phyloP scores from a whole-genome alignment of 1,140 invertebrate genomes.

The Drosophila kohkoa region DNA sequence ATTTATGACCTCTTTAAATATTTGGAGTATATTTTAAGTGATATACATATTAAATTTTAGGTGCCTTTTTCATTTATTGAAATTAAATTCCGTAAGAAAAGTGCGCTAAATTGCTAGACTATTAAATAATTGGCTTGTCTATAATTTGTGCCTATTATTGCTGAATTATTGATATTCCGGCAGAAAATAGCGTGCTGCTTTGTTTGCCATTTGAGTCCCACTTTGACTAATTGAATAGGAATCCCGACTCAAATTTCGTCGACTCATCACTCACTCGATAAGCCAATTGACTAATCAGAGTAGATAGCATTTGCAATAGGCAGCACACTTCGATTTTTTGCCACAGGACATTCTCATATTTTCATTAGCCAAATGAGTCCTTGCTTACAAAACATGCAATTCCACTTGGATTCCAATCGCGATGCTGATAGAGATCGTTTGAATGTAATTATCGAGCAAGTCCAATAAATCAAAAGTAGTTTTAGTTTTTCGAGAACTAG shows the following conservation, averaged over 20 bases:
- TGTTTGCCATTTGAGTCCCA: conserved; percentile 44
- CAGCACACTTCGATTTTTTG: neutral
- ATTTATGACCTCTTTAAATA: too few species aligned
- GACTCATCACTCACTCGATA: conserved; percentile 48
- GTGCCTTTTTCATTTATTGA: too few species aligned
- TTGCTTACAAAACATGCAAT: conserved; percentile 15
- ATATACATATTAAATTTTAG: too few species aligned
- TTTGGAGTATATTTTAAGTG: too few species aligned
- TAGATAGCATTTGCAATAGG: conserved; percentile 3
- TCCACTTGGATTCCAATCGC: conserved; percentile 19
- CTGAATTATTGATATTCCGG: conserved; percentile 12
- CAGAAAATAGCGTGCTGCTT: conserved; percentile 7
- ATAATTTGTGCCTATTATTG: too few species aligned
- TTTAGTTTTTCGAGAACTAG: neutral
- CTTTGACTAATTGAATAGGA: conserved; percentile 59
- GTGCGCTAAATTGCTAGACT: too few species aligned
- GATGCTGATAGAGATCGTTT: conserved; percentile 33
- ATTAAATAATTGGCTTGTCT: too few species aligned
- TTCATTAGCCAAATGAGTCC: conserved; percentile 59
- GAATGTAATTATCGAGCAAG: conserved; percentile 54
- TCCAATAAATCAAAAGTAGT: neutral
- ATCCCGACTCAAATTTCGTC: conserved; percentile 49
- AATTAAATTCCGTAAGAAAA: too few species aligned
- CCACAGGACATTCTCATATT: conserved; percentile 1
- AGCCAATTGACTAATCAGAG: conserved; percentile 28